Evolutionary conservation across 2,113 vertebrate species (phyloP).

Genomic region (Guaruba guarouba): DNA sequence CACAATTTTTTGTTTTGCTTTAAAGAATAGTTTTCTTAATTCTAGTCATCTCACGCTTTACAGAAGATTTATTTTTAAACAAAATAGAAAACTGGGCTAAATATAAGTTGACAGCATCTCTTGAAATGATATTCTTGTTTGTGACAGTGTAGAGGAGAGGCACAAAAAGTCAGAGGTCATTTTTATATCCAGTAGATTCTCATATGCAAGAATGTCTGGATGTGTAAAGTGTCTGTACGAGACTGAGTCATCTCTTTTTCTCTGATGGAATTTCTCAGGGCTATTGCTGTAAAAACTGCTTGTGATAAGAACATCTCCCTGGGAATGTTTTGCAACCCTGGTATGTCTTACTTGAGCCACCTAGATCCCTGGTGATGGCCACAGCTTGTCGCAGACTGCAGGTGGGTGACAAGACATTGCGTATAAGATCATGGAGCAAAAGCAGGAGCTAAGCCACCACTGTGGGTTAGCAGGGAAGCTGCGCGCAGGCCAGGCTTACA

Average conservation of each 20-base stretch:
- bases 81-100: constrained; percentile 35
- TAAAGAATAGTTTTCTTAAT: constrained; percentile 32
- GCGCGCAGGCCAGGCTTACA: rapidly evolving
- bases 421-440: rapidly evolving
- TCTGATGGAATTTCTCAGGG: constrained; percentile 50
- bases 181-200: constrained; percentile 46
- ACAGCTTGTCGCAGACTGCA: neutral
- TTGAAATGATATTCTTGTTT: constrained; percentile 63
- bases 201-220: constrained; percentile 56
- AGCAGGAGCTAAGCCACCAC: neutral
- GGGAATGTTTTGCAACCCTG: neutral
- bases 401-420: neutral
- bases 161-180: constrained; percentile 70
- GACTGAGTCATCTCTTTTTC: constrained; percentile 43
- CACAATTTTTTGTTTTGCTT: constrained; percentile 42
- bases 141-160: constrained; percentile 63
- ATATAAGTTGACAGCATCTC: constrained; percentile 67
- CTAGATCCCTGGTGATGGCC: neutral
- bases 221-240: constrained; percentile 37
- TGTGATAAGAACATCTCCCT: constrained; percentile 37
- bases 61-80: constrained; percentile 44
- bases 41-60: neutral
- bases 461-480: neutral
- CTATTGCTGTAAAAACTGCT: constrained; percentile 20
- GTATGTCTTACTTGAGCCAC: neutral